Base-by-base conservation (phyloP, 2,797 vertebrate species). In the Oryzias dopingdopingensis region DNA sequence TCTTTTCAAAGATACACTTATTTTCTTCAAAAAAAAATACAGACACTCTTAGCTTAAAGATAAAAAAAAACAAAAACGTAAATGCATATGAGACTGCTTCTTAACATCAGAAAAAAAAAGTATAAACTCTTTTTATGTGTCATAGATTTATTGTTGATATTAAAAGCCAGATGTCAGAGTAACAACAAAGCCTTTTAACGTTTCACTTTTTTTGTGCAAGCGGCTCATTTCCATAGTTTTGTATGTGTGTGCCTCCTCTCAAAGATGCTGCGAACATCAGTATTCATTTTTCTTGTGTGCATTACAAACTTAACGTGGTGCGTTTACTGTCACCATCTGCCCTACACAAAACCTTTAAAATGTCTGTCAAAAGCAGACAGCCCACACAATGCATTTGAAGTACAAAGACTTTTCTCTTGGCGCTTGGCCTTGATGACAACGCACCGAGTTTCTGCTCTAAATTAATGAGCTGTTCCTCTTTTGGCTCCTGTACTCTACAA, bases 271-370 rank as follows among this genome's bases (percentile, higher is more conserved):
- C 26, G 6, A 17, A 7, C 20, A 20, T n/a, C 41, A 29, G 17
- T 46, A 3, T 17, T 22, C 2, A 37, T 43, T 37, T n/a, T 26
- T 37, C 16, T 32, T 41, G 3, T 14, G 41, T 42, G 14, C 15
- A 40, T 56, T 14, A 24, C 42, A 46, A 16, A 10, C n/a, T 15
- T 16, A n/a, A 46, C 47, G 41, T 24, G 10, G n/a, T 14, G 14
- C 43, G 14, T 37, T 51, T 47, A 29, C 8, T 37, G 5, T 42
- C 15, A 6, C 16, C 5, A 14, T 47, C 47, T 51, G 18, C 45
- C 43, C 29, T 29, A 37, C 52, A 17, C 40, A 17, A 16, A 56
- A 62, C 49, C 24, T 51, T 37, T 13, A 23, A 41, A 61, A 58
- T 20, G 16, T n/a, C 22, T 0, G 10, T 62, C 52, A 65, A 44